phyloP scores from a whole-genome alignment of 2,113 vertebrate genomes.

The Sisor rabdophorus region DNA sequence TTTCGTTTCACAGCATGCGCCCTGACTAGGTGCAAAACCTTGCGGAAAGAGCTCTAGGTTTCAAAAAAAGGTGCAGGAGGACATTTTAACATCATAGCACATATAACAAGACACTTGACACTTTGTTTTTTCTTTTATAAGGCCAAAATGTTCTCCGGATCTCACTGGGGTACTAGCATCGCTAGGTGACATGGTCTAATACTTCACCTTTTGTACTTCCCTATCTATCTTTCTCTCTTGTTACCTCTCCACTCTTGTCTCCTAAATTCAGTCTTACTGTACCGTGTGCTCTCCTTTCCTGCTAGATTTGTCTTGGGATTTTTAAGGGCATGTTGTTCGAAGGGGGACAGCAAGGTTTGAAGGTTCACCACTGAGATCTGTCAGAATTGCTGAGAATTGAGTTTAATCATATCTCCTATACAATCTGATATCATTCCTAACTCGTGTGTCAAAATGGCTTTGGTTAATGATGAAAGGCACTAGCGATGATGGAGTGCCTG shows the following conservation, averaged over 20 bases:
- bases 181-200: not conserved
- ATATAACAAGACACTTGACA: not conserved
- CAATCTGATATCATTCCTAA: not conserved
- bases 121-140: conserved; percentile 4
- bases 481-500: not conserved
- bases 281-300: too few relatives aligned
- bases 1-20: not conserved
- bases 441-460: not conserved
- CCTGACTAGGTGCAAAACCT: not conserved
- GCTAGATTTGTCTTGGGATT: not conserved
- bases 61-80: too few relatives aligned
- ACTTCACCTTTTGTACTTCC: not conserved
- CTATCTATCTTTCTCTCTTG: not conserved
- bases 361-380: not conserved
- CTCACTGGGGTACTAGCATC: not conserved
- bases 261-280: not conserved
- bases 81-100: not conserved
- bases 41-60: not conserved
- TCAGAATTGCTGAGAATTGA: not conserved
- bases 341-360: not conserved
- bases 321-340: not conserved
- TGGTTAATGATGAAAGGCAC: not conserved
- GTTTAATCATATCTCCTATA: not conserved
- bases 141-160: not conserved
- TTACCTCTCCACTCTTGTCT: not conserved